A percentile compares a stretch with the other conserved stretches of the same genome.
Conservation (phyloP, 2,888 invertebrate species). For the Megamerina dolium region DNA sequence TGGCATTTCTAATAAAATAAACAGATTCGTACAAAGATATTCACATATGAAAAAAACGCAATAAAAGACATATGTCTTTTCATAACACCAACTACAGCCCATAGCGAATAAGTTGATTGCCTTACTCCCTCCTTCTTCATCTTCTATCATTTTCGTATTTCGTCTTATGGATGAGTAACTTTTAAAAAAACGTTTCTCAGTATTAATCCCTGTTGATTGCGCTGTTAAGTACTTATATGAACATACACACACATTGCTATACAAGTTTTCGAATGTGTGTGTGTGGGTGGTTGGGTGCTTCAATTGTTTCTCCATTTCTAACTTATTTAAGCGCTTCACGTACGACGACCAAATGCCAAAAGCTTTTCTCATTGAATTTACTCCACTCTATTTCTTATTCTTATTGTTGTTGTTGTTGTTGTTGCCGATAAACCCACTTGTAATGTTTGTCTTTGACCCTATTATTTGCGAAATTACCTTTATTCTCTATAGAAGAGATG, state of each 20-base stretch:
- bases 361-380: conserved; percentile 20
- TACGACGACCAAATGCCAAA: conserved; percentile 27
- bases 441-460: conserved; percentile 12
- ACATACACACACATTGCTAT: too few relatives aligned
- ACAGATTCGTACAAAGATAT: background rate
- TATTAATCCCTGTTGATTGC: conserved; percentile 37
- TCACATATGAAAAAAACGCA: background rate
- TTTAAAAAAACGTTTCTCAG: too few relatives aligned
- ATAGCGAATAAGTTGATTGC: background rate
- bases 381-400: background rate
- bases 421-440: conserved; percentile 6
- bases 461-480: conserved; percentile 16
- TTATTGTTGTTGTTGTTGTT: conserved; percentile 5
- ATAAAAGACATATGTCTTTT: conserved; percentile 15
- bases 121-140: too few relatives aligned
- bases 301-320: too few relatives aligned
- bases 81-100: background rate
- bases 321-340: conserved; percentile 38
- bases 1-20: too few relatives aligned
- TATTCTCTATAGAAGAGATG: background rate
- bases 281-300: too few relatives aligned
- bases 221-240: too few relatives aligned
- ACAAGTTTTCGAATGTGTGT: too few relatives aligned
- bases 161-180: too few relatives aligned
- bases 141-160: too few relatives aligned